Conservation (phyloP, 2,888 invertebrate genomes). For the Caenorhabditis macrosperma region DNA sequence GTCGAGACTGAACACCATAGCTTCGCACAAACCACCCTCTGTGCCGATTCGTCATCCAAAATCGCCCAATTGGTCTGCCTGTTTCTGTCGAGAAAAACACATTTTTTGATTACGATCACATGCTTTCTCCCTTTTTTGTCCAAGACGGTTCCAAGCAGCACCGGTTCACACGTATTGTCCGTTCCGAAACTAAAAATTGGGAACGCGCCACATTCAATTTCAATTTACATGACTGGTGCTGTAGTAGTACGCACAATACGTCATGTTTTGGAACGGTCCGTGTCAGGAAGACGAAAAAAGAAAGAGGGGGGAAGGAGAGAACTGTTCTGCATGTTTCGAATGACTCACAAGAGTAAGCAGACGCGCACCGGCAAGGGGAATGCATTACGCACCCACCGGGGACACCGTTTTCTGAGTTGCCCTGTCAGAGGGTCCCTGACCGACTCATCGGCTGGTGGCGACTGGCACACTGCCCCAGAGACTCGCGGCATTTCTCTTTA, state of each 20-base stretch:
- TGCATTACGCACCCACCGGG: conserved; percentile 26
- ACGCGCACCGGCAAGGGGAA: neutral
- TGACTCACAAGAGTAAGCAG: conserved; percentile 18
- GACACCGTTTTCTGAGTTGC: conserved; percentile 5
- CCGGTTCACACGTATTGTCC: conserved; percentile 50
- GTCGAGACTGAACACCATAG: neutral
- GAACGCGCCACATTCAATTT: conserved; percentile 23
- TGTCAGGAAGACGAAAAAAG: conserved; percentile 10
- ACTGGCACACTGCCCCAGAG: conserved; percentile 42
- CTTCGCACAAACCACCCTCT: neutral
- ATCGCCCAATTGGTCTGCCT: conserved; percentile 1
- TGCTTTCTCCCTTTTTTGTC: neutral
- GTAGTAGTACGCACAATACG: conserved; percentile 21
- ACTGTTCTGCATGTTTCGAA: conserved; percentile 6
- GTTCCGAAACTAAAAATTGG: conserved; percentile 24
- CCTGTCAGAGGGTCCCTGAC: neutral
- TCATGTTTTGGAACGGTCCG: conserved; percentile 36
- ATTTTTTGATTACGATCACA: conserved; percentile 42
- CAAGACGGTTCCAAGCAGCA: conserved; percentile 46
- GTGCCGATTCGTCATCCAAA: conserved; percentile 29
- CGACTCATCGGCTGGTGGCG: conserved; percentile 25
- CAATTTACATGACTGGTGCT: conserved; percentile 20
- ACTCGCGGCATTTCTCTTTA: conserved; percentile 13
- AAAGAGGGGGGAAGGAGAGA: neutral
- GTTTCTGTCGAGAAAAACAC: conserved; percentile 12